A percentile compares a stretch with the other conserved stretches of the same genome.
Conservation (phyloP, 2,888 invertebrate genomes). For the Zelleria hepariella region DNA sequence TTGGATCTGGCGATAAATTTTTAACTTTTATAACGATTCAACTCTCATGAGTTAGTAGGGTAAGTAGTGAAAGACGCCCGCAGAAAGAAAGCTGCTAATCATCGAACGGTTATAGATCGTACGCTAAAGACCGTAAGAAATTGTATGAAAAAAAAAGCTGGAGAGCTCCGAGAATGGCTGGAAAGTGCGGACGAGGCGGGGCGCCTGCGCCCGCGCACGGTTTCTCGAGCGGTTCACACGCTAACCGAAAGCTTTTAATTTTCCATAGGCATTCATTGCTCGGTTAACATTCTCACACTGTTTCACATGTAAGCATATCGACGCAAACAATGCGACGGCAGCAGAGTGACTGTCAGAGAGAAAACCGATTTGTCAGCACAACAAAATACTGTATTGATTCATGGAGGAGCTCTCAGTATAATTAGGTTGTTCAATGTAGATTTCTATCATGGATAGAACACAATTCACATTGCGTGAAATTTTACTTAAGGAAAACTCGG, state of each 20-base stretch:
- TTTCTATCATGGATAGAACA: neutral
- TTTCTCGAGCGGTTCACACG: slow-evolving; percentile 60
- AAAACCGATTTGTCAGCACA: neutral
- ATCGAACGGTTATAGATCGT: slow-evolving; percentile 30
- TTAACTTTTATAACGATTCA: neutral
- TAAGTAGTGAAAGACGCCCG: slow-evolving; percentile 20
- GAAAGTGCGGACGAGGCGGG: slow-evolving; percentile 56
- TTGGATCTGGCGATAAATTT: neutral
- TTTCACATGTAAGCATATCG: neutral
- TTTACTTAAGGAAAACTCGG: neutral
- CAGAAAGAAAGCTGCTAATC: slow-evolving; percentile 54
- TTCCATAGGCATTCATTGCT: slow-evolving; percentile 3
- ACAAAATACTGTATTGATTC: neutral
- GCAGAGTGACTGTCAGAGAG: neutral
- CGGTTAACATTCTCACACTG: slow-evolving; percentile 5
- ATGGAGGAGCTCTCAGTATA: neutral
- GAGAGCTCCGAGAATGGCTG: slow-evolving; percentile 65
- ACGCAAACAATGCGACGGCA: neutral
- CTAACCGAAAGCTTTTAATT: slow-evolving; percentile 19
- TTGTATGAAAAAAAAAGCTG: slow-evolving; percentile 64
- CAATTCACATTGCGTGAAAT: neutral
- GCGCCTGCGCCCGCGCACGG: slow-evolving; percentile 20
- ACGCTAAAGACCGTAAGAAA: slow-evolving; percentile 58
- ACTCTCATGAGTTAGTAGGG: slow-evolving; percentile 14
- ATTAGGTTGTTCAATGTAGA: neutral